A percentile compares a stretch with the other conserved stretches of the same genome.
Evolutionary conservation across 2,888 invertebrate genomes (phyloP).

Genomic region (Eucriotettix oculatus): DNA sequence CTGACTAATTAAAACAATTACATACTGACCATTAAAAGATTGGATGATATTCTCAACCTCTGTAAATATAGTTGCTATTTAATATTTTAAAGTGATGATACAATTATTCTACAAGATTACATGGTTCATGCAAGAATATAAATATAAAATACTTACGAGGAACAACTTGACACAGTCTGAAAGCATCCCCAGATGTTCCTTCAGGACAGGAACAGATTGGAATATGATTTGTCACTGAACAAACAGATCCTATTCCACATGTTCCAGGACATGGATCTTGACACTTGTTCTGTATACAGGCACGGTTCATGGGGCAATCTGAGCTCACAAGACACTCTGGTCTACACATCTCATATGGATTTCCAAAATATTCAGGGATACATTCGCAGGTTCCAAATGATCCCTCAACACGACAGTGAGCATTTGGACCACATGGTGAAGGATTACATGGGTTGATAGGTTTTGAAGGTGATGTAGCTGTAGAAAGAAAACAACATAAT

Average conservation of each 20-base stretch:
- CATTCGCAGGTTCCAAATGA: conserved; percentile 28
- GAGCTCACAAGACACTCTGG: conserved; percentile 34
- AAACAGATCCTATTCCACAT: conserved; percentile 15
- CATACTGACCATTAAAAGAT: too few species aligned
- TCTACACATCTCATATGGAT: conserved; percentile 34
- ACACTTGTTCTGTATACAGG: conserved; percentile 20
- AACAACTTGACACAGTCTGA: conserved; percentile 12
- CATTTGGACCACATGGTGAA: conserved; percentile 59
- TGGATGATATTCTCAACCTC: too few species aligned
- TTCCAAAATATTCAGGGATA: conserved; percentile 24
- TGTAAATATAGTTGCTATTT: too few species aligned
- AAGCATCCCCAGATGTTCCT: conserved; percentile 20
- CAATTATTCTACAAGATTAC: too few species aligned
- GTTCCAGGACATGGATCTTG: conserved; percentile 20
- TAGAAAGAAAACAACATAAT: neutral
- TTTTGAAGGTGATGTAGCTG: conserved; percentile 6
- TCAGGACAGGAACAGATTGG: conserved; percentile 21
- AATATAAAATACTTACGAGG: conserved; percentile 7
- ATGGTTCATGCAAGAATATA: too few species aligned
- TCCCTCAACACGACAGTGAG: conserved; percentile 18
- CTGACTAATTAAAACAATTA: too few species aligned
- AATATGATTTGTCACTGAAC: conserved; percentile 15
- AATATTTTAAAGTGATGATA: too few species aligned
- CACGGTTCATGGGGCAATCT: conserved; percentile 19
- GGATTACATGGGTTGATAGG: conserved; percentile 13